Evolutionary conservation across 2,888 invertebrate genomes (phyloP).

Genomic region (Tetragonula carbonaria): DNA sequence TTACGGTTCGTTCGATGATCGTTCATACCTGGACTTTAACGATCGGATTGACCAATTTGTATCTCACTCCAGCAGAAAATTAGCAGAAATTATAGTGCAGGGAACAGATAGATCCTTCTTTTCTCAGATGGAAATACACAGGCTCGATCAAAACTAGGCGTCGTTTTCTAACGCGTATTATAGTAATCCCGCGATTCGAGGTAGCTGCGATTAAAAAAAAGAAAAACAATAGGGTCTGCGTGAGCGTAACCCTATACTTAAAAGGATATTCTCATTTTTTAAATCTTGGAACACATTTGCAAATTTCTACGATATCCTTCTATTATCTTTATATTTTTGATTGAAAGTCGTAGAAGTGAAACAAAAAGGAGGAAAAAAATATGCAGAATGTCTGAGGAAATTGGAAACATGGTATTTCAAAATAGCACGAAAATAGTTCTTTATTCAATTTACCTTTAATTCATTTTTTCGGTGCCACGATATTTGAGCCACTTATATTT

Average conservation of each 20-base stretch:
- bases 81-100: background rate
- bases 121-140: no score
- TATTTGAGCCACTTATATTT: no score
- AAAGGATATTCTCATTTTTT: background rate
- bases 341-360: background rate
- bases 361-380: background rate
- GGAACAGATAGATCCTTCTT: background rate
- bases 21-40: background rate
- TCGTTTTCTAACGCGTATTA: background rate
- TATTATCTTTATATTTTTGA: no score
- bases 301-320: background rate
- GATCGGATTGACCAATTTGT: slow-evolving; percentile 1
- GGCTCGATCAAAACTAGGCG: background rate
- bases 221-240: background rate
- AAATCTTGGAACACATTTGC: background rate
- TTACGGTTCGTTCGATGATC: no score
- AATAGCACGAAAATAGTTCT: no score
- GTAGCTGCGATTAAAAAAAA: background rate
- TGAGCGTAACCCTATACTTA: background rate
- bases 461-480: no score
- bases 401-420: no score
- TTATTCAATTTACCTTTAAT: no score
- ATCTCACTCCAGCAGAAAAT: background rate
- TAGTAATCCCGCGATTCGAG: slow-evolving; percentile 3
- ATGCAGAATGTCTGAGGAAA: background rate